Percentiles rank a stretch among this genome's conserved stretches.
Conservation (phyloP, 2,888 invertebrate species). For the Apamea sordens region DNA sequence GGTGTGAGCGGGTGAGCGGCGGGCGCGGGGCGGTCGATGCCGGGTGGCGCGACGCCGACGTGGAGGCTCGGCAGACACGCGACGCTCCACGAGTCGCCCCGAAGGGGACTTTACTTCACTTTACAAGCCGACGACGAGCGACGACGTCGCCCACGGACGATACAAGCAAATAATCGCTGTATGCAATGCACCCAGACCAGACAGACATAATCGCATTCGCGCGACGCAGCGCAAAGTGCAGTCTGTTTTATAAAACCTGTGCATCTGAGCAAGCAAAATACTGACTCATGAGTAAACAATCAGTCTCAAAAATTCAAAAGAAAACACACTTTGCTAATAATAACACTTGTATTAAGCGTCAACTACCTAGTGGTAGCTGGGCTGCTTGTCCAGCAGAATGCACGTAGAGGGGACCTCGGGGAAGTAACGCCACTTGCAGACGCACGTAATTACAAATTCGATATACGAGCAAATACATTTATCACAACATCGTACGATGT, state of each 20-base stretch:
- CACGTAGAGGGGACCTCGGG: not conserved
- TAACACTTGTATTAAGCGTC: not conserved
- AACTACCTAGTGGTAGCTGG: not conserved
- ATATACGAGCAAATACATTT: conserved; percentile 38
- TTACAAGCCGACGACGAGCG: conserved; percentile 14
- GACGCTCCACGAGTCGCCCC: conserved; percentile 82
- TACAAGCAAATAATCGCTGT: conserved; percentile 26
- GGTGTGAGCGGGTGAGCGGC: conserved; percentile 62
- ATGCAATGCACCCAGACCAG: conserved; percentile 31
- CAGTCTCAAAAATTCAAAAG: not conserved
- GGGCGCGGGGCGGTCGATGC: conserved; percentile 75
- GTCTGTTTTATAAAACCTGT: conserved; percentile 12
- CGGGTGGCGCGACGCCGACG: conserved; percentile 89
- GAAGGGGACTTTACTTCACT: conserved; percentile 67
- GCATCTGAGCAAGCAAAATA: conserved; percentile 26
- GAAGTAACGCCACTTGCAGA: not conserved
- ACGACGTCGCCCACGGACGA: conserved; percentile 25
- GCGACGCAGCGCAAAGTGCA: conserved; percentile 4
- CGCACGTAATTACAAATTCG: conserved; percentile 26
- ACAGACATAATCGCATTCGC: not conserved
- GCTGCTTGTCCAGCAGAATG: not conserved
- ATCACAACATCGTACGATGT: conserved; percentile 70
- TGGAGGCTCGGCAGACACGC: conserved; percentile 89
- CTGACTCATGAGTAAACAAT: not conserved
- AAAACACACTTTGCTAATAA: not conserved